Evolutionary conservation across 2,113 vertebrate species (phyloP).

Genomic region (Gavia stellata): DNA sequence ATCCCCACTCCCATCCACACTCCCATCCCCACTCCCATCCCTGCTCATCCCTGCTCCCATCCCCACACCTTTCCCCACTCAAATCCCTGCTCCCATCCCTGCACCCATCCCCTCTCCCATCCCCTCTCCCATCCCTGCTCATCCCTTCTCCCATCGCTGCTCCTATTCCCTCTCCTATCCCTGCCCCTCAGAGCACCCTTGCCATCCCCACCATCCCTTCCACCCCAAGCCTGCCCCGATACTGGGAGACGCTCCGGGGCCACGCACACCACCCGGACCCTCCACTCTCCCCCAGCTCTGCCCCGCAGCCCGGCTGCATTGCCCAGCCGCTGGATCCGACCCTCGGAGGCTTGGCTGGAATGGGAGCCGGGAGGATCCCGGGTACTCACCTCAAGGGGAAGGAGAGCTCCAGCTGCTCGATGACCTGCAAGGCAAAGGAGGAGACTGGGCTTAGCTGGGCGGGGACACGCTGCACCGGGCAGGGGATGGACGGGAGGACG

Average conservation of each 20-base stretch:
- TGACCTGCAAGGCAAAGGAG: conserved; percentile 69
- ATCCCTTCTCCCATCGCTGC: neutral
- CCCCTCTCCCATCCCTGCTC: fast-evolving
- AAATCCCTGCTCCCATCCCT: no score
- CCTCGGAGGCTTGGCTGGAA: neutral
- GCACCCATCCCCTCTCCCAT: fast-evolving
- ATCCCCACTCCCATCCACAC: fast-evolving
- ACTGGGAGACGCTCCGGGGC: neutral
- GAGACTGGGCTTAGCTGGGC: neutral
- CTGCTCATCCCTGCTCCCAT: fast-evolving
- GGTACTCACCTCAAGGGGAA: conserved; percentile 81
- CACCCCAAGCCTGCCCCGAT: no score
- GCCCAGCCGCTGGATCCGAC: neutral
- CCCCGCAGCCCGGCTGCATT: neutral
- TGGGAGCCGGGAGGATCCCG: fast-evolving
- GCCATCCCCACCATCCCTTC: neutral
- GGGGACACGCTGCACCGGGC: fast-evolving
- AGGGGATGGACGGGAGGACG: neutral
- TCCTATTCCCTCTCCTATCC: neutral
- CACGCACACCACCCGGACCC: fast-evolving
- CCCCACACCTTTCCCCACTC: no score
- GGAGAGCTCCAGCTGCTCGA: conserved; percentile 85
- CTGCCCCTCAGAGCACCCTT: neutral
- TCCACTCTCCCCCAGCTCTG: neutral
- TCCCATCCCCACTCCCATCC: neutral